phyloP scores from a whole-genome alignment of 2,113 vertebrate genomes.

The Amazona vittata region DNA sequence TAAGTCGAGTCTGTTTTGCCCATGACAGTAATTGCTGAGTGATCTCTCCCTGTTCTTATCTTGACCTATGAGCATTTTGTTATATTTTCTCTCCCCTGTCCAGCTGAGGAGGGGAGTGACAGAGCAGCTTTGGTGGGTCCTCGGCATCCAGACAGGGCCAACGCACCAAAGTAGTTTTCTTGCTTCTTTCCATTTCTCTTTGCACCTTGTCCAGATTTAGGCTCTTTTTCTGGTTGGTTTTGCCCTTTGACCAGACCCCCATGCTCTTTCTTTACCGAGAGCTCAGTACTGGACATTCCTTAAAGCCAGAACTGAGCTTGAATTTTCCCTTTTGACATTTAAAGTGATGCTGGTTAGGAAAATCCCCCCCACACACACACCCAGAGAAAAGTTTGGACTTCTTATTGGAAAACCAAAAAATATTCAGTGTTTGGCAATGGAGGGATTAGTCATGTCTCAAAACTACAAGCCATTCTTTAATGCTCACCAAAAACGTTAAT shows the following conservation, averaged over 20 bases:
- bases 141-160: background rate
- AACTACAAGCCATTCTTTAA: slow-evolving; percentile 33
- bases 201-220: background rate
- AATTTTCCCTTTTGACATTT: slow-evolving; percentile 21
- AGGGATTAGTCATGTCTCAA: slow-evolving; percentile 29
- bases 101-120: background rate
- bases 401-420: slow-evolving; percentile 36
- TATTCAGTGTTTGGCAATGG: slow-evolving; percentile 41
- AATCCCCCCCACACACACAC: background rate
- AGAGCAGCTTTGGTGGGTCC: background rate
- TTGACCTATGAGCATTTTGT: background rate
- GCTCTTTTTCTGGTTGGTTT: background rate
- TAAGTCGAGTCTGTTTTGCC: background rate
- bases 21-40: background rate
- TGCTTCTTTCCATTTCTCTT: background rate
- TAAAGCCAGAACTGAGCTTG: background rate
- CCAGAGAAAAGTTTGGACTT: slow-evolving; percentile 11
- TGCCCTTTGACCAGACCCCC: background rate
- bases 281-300: background rate
- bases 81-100: background rate
- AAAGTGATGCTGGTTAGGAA: slow-evolving; percentile 21
- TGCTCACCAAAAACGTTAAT: background rate
- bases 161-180: background rate
- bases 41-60: background rate
- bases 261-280: background rate